Conservation (phyloP, 1,140 invertebrate species). For the Drosophila subobscura region DNA sequence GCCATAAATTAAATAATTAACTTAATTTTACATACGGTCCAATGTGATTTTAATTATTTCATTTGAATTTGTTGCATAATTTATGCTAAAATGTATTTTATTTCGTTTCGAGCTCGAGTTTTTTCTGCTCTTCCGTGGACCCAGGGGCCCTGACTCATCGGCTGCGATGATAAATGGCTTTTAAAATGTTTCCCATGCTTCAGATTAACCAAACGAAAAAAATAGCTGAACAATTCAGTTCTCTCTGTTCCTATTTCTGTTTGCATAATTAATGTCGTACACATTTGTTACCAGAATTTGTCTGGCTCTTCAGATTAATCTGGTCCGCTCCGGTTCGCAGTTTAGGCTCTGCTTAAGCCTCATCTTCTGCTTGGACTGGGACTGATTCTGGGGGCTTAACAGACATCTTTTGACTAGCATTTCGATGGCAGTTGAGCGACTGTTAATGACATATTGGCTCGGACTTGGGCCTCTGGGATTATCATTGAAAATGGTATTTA, state of each 20-base stretch:
- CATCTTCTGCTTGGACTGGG: too few species aligned
- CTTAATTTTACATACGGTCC: conserved; percentile 62
- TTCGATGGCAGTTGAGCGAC: too few species aligned
- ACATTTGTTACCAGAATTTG: conserved; percentile 60
- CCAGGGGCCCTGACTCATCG: conserved; percentile 46
- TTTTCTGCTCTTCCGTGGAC: neutral
- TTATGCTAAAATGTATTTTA: conserved; percentile 65
- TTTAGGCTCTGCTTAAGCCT: too few species aligned
- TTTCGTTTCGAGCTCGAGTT: conserved; percentile 19
- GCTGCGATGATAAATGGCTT: conserved; percentile 65
- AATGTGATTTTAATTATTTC: conserved; percentile 78
- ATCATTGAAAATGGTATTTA: too few species aligned
- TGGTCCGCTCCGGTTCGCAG: neutral
- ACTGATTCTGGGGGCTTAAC: too few species aligned
- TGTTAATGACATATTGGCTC: too few species aligned
- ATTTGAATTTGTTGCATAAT: conserved; percentile 64
- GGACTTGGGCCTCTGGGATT: too few species aligned
- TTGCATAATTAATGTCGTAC: conserved; percentile 69
- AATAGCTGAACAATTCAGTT: conserved; percentile 67
- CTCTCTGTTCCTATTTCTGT: conserved; percentile 33
- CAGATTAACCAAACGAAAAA: conserved; percentile 38
- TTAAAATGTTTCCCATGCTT: conserved; percentile 67
- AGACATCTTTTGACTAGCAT: too few species aligned
- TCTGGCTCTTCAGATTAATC: conserved; percentile 42
- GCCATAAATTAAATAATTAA: conserved; percentile 80